Conservation (phyloP, 2,888 invertebrate genomes). For the Hirtodrosophila histrioides region DNA sequence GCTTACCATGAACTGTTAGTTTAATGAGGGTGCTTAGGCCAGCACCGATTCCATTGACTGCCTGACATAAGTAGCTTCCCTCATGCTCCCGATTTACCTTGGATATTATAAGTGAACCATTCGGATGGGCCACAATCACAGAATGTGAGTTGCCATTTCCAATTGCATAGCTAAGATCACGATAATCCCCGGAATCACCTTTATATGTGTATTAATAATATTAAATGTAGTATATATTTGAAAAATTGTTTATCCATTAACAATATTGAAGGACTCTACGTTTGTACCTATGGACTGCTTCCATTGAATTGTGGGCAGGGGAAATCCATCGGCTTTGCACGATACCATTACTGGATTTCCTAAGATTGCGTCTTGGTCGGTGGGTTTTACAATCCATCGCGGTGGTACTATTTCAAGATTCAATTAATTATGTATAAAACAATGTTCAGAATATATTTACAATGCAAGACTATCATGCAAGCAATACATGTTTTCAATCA, state of each 20-base stretch:
- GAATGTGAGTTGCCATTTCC: constrained; percentile 73
- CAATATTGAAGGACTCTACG: constrained; percentile 19
- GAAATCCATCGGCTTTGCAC: constrained; percentile 91
- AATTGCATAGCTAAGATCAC: constrained; percentile 85
- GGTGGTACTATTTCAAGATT: constrained; percentile 87
- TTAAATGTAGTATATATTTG: too few relatives aligned
- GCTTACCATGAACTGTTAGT: constrained; percentile 87
- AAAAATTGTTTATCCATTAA: too few relatives aligned
- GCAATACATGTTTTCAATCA: too few relatives aligned
- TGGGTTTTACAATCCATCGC: constrained; percentile 90
- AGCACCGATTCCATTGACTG: constrained; percentile 87
- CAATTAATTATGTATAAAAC: constrained; percentile 13
- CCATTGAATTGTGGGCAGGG: constrained; percentile 87
- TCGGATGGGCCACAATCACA: constrained; percentile 82
- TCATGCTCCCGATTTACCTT: constrained; percentile 86
- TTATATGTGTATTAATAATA: not conserved
- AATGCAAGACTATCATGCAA: constrained; percentile 23
- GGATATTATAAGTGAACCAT: constrained; percentile 86
- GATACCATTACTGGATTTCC: constrained; percentile 89
- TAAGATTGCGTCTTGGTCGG: constrained; percentile 89
- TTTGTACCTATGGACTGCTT: constrained; percentile 86
- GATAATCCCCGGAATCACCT: constrained; percentile 85
- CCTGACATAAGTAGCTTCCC: constrained; percentile 87
- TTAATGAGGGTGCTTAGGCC: constrained; percentile 87
- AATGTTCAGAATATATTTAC: not conserved